Conservation (phyloP, 2,113 vertebrate genomes). For the Bucco capensis region DNA sequence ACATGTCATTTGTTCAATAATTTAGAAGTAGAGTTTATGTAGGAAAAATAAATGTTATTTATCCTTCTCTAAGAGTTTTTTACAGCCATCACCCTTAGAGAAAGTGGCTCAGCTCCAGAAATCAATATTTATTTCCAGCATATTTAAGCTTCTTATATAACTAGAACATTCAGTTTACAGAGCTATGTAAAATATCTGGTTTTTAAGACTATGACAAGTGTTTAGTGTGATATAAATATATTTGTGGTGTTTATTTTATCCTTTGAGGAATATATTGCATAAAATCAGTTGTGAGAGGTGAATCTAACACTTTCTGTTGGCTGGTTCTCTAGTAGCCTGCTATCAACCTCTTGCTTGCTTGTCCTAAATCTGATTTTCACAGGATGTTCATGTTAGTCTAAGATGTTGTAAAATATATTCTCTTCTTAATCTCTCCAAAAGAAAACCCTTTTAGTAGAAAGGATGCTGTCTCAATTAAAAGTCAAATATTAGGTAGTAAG, state of each 20-base stretch:
- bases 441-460: no score
- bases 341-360: no score
- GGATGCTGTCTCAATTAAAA: no score
- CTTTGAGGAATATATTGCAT: background rate
- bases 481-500: no score
- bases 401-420: no score
- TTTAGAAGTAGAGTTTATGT: background rate
- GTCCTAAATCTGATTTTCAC: no score
- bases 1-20: conserved; percentile 21
- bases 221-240: conserved; percentile 25
- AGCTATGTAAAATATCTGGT: conserved; percentile 20
- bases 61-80: background rate
- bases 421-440: no score
- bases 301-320: background rate
- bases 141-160: conserved; percentile 44
- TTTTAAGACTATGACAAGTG: conserved; percentile 11
- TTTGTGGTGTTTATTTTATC: background rate
- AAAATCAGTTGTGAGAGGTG: background rate
- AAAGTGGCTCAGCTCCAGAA: conserved; percentile 1
- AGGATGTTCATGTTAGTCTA: no score
- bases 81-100: conserved; percentile 26
- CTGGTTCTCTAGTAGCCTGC: background rate
- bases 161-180: conserved; percentile 37
- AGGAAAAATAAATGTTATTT: conserved; percentile 47
- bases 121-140: conserved; percentile 54